Conservation (phyloP, 2,888 invertebrate genomes). For the Leucoma salicis region DNA sequence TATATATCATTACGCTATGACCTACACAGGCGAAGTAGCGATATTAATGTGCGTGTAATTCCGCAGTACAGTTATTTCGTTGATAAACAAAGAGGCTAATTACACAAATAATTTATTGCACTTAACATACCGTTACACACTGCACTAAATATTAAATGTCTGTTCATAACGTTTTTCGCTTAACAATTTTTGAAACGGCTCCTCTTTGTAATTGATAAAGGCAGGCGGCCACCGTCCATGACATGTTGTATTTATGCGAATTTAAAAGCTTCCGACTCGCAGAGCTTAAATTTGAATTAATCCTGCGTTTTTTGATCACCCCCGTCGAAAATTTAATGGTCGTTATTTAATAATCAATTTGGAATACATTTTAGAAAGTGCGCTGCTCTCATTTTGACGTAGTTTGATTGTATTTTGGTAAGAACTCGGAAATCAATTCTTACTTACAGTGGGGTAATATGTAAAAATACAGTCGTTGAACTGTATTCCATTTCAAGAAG, state of each 20-base stretch:
- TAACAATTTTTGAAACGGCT: conserved; percentile 59
- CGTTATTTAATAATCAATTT: conserved; percentile 56
- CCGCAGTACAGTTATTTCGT: too few relatives aligned
- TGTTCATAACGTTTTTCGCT: conserved; percentile 47
- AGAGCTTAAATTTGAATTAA: conserved; percentile 71
- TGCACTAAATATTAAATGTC: conserved; percentile 58
- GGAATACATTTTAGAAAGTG: conserved; percentile 23
- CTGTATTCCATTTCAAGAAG: too few relatives aligned
- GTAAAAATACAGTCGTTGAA: too few relatives aligned
- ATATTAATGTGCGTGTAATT: too few relatives aligned
- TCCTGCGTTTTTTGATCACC: conserved; percentile 59
- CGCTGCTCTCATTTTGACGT: too few relatives aligned
- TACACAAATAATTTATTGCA: background rate
- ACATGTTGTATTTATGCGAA: conserved; percentile 77
- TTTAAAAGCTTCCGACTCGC: conserved; percentile 73
- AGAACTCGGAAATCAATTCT: too few relatives aligned
- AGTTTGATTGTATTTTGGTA: too few relatives aligned
- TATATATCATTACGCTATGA: too few relatives aligned
- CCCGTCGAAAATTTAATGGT: conserved; percentile 52
- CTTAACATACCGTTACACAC: conserved; percentile 25
- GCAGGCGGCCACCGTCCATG: conserved; percentile 59
- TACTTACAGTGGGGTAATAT: too few relatives aligned
- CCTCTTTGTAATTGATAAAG: conserved; percentile 75
- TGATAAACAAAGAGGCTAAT: background rate
- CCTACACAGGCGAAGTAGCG: too few relatives aligned